Conservation (phyloP, 2,888 invertebrate species). For the Ophion ventricosus region DNA sequence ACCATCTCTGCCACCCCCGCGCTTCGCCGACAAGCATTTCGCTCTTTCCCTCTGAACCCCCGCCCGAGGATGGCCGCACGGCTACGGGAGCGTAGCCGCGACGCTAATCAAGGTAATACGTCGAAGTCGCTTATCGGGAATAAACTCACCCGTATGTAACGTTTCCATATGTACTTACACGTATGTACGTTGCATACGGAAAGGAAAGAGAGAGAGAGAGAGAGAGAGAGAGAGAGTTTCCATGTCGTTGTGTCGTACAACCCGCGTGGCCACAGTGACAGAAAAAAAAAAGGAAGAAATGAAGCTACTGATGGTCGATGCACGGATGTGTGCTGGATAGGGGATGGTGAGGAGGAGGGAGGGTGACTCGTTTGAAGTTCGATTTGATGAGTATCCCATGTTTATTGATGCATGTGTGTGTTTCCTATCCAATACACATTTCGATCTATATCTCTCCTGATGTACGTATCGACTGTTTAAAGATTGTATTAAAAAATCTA, state of each 20-base stretch:
- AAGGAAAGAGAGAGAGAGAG: conserved; percentile 1
- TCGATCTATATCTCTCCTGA: conserved; percentile 13
- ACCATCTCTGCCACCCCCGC: conserved; percentile 27
- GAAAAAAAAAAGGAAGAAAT: conserved; percentile 47
- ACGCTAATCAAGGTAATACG: conserved; percentile 77
- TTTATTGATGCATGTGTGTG: too few relatives aligned
- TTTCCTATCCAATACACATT: neutral
- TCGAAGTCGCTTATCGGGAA: conserved; percentile 74
- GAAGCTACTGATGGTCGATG: conserved; percentile 37
- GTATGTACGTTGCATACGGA: neutral
- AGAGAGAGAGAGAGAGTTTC: conserved; percentile 2
- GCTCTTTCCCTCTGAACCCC: conserved; percentile 20
- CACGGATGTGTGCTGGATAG: neutral
- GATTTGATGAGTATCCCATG: conserved; percentile 17
- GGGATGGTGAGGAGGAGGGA: neutral
- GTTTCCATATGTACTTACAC: conserved; percentile 10
- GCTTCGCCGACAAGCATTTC: neutral
- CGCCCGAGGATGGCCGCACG: conserved; percentile 75
- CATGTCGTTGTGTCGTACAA: neutral
- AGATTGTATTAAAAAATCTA: too few relatives aligned
- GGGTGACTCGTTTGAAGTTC: conserved; percentile 13
- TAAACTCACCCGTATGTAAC: conserved; percentile 55
- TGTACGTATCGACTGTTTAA: neutral
- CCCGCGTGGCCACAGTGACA: conserved; percentile 23
- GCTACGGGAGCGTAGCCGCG: conserved; percentile 61